Base-by-base conservation (phyloP, 2,888 invertebrate genomes). In the Ectemnius lituratus region DNA sequence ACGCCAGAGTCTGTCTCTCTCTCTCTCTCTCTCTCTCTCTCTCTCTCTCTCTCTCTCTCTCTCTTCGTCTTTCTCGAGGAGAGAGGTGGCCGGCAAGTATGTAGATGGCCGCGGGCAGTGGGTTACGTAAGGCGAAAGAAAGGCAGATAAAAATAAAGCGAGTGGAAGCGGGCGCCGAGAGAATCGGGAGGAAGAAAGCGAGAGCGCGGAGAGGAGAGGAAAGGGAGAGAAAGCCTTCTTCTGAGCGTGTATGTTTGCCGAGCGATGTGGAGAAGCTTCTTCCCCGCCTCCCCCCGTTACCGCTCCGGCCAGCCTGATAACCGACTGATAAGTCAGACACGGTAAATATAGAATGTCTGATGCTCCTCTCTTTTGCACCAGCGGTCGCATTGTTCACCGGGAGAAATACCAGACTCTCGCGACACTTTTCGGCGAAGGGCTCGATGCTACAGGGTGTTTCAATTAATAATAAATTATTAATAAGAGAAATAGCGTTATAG, bases 241-340 rank as follows among this genome's bases (percentile, higher is more conserved):
- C 2, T 3, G 23, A 13, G 62, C 1, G 37, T 11, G 37, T n/a
- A 62, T 77, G 72, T 77, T 77, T 76, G 77, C 69, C 69, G 61
- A 61, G 57, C 57, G 66, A 60, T 47, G n/a, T 47, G 52, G 60
- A 63, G 65, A 63, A 72, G 75, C 70, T 76, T 76, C 77, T 75
- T 77, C 80, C 75, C 79, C 80, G 78, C 79, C 79, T 76, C 78
- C 78, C 79, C 76, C 1, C 37, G 37, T 11, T 4, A 1, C 37
- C 0, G 11, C 37, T 37, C 4, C 37, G 37, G 37, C 37, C 8
- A 37, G 37, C 37, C 68, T 79, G 86, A 86, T 86, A 86, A 86
- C 77, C 80, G 75, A n/a, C 70, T 83, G 85, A 86, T 85, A 86
- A 85, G 76, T 69, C 75, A 84, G 78, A 68, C 80, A 75, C 71